phyloP scores from a whole-genome alignment of 2,888 invertebrate species.

The Neoitamus cyanurus region DNA sequence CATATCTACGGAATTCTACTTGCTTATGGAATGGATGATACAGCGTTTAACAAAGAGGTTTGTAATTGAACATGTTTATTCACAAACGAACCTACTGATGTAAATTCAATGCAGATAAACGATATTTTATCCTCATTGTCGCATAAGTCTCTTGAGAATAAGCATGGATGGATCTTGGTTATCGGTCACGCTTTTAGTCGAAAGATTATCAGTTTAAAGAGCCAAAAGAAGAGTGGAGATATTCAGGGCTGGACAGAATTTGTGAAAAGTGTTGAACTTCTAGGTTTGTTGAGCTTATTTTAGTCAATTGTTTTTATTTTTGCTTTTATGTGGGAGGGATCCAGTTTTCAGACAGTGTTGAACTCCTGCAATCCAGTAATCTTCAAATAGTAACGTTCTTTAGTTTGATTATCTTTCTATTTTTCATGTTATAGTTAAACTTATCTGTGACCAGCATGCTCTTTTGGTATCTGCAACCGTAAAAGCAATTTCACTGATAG shows the following conservation, averaged over 20 bases:
- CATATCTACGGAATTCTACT: constrained; percentile 80
- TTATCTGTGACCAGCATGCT: constrained; percentile 72
- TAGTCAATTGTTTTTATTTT: background rate
- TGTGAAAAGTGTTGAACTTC: constrained; percentile 69
- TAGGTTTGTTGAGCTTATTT: constrained; percentile 68
- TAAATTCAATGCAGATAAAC: constrained; percentile 51
- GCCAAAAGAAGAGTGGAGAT: constrained; percentile 62
- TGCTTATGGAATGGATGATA: constrained; percentile 69
- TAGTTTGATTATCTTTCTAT: too few species aligned
- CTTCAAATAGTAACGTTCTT: too few species aligned
- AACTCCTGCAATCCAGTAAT: too few species aligned
- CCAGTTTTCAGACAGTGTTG: too few species aligned
- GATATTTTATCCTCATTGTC: constrained; percentile 60
- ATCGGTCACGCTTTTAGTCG: constrained; percentile 78
- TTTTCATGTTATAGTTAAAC: constrained; percentile 71
- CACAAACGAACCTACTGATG: background rate
- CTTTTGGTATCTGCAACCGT: constrained; percentile 77
- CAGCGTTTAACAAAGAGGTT: constrained; percentile 70
- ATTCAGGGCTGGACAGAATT: constrained; percentile 71
- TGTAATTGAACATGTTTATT: background rate
- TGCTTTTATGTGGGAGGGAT: too few species aligned
- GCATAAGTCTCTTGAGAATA: constrained; percentile 71
- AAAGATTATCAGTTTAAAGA: constrained; percentile 67
- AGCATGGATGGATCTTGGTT: constrained; percentile 75
- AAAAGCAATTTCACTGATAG: constrained; percentile 77